Evolutionary conservation across 1,140 invertebrate genomes (phyloP).

Genomic region (Temnothorax curvispinosus): DNA sequence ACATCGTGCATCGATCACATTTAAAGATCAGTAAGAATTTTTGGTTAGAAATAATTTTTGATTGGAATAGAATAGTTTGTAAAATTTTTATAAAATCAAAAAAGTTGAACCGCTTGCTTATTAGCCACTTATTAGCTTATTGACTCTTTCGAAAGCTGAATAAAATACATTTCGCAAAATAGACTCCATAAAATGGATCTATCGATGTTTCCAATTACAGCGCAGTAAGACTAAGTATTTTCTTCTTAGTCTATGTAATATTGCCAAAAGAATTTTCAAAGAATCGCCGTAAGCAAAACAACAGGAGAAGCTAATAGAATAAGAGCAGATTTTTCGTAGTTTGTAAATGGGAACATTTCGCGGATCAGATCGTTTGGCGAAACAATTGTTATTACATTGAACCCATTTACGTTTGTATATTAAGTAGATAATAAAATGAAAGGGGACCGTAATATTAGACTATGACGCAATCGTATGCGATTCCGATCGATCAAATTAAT

Average conservation of each 20-base stretch:
- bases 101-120: background rate
- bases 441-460: conserved; percentile 58
- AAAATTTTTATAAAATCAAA: conserved; percentile 9
- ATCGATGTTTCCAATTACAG: conserved; percentile 68
- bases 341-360: conserved; percentile 36
- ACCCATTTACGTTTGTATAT: conserved; percentile 48
- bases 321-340: conserved; percentile 58
- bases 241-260: conserved; percentile 52
- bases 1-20: background rate
- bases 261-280: conserved; percentile 64
- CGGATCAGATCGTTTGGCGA: background rate
- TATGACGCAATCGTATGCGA: conserved; percentile 61
- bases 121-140: conserved; percentile 1
- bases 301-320: conserved; percentile 64
- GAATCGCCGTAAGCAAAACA: conserved; percentile 44
- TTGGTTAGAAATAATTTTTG: conserved; percentile 31
- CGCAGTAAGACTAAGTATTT: conserved; percentile 60
- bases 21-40: background rate
- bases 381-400: conserved; percentile 3
- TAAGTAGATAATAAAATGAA: conserved; percentile 51
- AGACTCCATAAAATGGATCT: conserved; percentile 69
- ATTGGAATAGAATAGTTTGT: background rate
- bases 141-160: conserved; percentile 69
- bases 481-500: conserved; percentile 46
- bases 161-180: conserved; percentile 73